These are phyloP conservation scores for Rhinogobio ventralis DNA, from an alignment of 2,797 vertebrate species.

Conservation along the genomic window DNA sequence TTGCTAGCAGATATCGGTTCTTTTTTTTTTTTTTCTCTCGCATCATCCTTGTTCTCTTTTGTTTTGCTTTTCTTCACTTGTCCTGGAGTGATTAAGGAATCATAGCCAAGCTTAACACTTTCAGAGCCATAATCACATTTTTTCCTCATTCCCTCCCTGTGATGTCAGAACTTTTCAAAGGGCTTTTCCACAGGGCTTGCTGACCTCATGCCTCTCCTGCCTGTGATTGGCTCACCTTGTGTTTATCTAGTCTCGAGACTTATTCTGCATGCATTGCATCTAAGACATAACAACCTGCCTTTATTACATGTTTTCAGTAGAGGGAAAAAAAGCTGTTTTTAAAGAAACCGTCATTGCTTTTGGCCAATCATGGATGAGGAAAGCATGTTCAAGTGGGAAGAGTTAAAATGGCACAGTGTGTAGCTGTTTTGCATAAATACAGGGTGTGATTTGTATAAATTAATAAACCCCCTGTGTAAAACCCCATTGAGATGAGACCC, in stretches of 20 bases:
- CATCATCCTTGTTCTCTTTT: conserved; percentile 29
- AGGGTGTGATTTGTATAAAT: conserved; percentile 28
- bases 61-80: conserved; percentile 30
- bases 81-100: conserved; percentile 59
- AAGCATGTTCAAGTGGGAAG: conserved; percentile 39
- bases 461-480: not conserved
- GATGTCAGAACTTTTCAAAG: conserved; percentile 75
- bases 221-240: conserved; percentile 56
- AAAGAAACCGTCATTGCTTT: conserved; percentile 21
- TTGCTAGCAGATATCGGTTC: conserved; percentile 29
- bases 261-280: conserved; percentile 56
- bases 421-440: conserved; percentile 20
- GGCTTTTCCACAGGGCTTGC: conserved; percentile 71
- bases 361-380: conserved; percentile 44
- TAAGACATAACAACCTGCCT: conserved; percentile 56
- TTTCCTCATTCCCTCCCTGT: conserved; percentile 43
- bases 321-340: not conserved
- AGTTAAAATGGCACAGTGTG: conserved; percentile 11
- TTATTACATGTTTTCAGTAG: conserved; percentile 10
- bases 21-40: not conserved
- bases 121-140: conserved; percentile 60
- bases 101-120: conserved; percentile 63
- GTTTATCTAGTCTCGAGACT: conserved; percentile 52
- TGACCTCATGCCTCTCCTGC: conserved; percentile 59
- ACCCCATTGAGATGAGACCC: not conserved